Base-by-base conservation (phyloP, 1,140 invertebrate species). In the Drosophila willistoni region DNA sequence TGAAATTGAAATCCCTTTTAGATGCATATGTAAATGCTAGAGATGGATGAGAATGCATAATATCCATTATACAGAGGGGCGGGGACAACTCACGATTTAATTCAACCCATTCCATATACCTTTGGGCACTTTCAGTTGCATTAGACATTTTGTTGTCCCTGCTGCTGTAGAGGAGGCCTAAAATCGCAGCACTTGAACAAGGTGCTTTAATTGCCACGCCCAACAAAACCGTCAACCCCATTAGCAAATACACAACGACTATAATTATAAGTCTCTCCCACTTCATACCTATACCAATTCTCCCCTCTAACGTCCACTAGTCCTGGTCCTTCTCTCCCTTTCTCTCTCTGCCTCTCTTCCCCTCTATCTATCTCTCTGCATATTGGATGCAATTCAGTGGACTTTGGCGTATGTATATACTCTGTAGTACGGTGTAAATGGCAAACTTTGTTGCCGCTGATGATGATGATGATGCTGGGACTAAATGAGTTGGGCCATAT, bases 401-500 rank as follows among this genome's bases (percentile, higher is more conserved):
- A 71, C 64, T 76, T 76, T 76, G 64, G 44, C 34, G 68, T 54
- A n/a, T 13, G 36, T 39, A 36, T 12, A 29, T 29, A 29, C 29
- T 1, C 6, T 6, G 29, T 29, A 29, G 36, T 13, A 41, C 22
- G 51, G 64, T 64, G 79, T 69, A 81, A 75, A 81, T 81, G 79
- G 63, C 73, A 73, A 81, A 77, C 70, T 81, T 73, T 76, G 68
- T 76, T 81, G 66, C 44, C 51, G 60, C 33, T 13, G 39, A 12
- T 59, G 36, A 22, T 51, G 36, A 64, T 57, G 64, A 47, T 68
- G 55, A 25, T 63, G 39, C 42, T 74, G 54, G 71, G 67, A 64
- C 80, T 71, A 82, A 82, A 82, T 82, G 76, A 82, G 80, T 79
- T 68, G 68, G 80, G 71, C 75, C 62, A 79, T 69, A 83, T 72